Base-by-base conservation (phyloP, 2,888 invertebrate genomes). In the Polyommatus iphigenia region DNA sequence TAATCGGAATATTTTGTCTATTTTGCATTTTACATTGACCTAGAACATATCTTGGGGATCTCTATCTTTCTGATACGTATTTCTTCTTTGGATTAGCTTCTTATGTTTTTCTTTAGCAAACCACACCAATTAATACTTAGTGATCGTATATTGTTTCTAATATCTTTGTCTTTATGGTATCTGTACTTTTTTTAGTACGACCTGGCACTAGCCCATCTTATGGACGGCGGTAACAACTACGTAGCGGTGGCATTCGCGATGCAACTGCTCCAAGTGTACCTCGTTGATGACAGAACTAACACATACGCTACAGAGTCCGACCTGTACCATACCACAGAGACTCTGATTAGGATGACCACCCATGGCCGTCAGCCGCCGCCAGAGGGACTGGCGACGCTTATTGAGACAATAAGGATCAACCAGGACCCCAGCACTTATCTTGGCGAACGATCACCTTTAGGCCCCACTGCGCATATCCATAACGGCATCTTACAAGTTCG, bases 391-490 rank as follows among this genome's bases (percentile, higher is more conserved):
- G 95, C 96, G 0, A 95, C 96, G 77, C 93, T 98, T 78, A 96
- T 99, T 77, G 99, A 99, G 83, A 95, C 97, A 80, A 91, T 99
- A 36, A 95, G 97, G 84, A 91, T 95, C 5, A 96, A 96, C 82
- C 97, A 97, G 83, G 97, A 97, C 84, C 95, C 96, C 0, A 92
- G 94, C 79, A 95, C 95, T 8, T 96, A 97, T 83, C 93, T 97
- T 78, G 96, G 97, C 2, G 98, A 98, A 83, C 94, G 98, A 81
- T 95, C 96, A 20, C 95, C 97, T 0, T 95, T 96, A 29, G 97
- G 97, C 29, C 97, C 98, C 1, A 97, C 97, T 4, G 96, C 98
- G 36, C 98, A 98, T 87, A 98, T 99, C 86, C 98, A 99, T 89
- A 97, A 98, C 78, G 99, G 99, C 80, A 98, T 99, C 87, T 95